Percentiles rank a stretch among this genome's conserved stretches.
Conservation (phyloP, 2,888 invertebrate species). For the Leptinotarsa tumamoca region DNA sequence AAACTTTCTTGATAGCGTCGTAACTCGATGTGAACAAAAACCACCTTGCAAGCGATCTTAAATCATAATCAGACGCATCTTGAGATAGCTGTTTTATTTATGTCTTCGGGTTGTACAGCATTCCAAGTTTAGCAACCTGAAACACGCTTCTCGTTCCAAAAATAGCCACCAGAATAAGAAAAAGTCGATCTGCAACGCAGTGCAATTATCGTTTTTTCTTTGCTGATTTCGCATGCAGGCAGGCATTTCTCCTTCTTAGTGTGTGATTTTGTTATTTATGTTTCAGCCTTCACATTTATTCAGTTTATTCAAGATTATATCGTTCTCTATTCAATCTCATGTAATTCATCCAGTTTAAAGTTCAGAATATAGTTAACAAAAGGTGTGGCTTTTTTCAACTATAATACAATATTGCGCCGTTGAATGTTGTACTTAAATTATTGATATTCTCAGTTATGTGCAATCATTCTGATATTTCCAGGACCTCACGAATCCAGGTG, state of each 20-base stretch:
- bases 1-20: slow-evolving; percentile 14
- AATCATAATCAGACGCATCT: slow-evolving; percentile 30
- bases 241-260: background rate
- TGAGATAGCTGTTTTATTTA: slow-evolving; percentile 35
- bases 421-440: no score
- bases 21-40: slow-evolving; percentile 6
- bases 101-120: slow-evolving; percentile 37
- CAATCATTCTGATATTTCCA: no score
- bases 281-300: background rate
- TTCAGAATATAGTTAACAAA: no score
- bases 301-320: background rate
- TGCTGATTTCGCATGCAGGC: slow-evolving; percentile 32
- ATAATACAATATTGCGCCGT: no score
- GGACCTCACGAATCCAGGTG: no score
- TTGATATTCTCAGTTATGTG: no score
- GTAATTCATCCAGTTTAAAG: no score
- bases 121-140: slow-evolving; percentile 31
- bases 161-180: slow-evolving; percentile 35
- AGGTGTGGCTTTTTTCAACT: no score
- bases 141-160: slow-evolving; percentile 36
- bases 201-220: slow-evolving; percentile 28
- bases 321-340: background rate
- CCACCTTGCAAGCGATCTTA: slow-evolving; percentile 14
- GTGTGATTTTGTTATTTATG: background rate
- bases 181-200: slow-evolving; percentile 28